phyloP scores from a whole-genome alignment of 2,113 vertebrate species.

The Coracopsis vasa region DNA sequence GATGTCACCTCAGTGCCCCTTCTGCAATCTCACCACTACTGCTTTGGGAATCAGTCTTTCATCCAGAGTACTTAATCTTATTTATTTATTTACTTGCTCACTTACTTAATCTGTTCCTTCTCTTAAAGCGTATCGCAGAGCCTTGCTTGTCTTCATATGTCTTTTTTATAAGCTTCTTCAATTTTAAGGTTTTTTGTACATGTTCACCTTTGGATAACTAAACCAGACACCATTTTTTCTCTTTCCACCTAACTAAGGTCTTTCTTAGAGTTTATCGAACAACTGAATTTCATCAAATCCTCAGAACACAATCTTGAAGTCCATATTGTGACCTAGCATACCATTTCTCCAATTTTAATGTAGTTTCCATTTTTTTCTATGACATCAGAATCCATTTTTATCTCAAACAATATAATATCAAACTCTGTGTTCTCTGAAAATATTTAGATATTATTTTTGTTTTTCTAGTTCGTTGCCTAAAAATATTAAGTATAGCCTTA shows the following conservation, averaged over 20 bases:
- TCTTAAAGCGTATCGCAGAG: neutral
- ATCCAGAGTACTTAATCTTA: rapidly evolving
- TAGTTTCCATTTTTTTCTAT: neutral
- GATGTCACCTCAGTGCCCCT: neutral
- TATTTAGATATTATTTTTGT: neutral
- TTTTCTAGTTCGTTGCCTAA: neutral
- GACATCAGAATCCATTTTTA: neutral
- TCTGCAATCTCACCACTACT: neutral
- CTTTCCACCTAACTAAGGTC: neutral
- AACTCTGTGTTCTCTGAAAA: neutral
- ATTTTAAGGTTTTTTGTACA: neutral
- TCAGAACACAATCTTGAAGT: neutral
- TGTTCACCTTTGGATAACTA: neutral
- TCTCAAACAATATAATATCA: neutral
- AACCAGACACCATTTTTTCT: neutral
- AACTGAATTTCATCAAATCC: neutral
- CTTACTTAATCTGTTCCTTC: neutral
- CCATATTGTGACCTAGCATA: neutral
- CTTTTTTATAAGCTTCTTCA: neutral
- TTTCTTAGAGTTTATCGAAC: neutral
- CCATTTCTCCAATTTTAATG: neutral
- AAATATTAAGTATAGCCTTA: neutral
- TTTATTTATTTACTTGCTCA: neutral
- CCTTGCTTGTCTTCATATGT: neutral
- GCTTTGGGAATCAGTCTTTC: neutral